phyloP scores from a whole-genome alignment of 2,113 vertebrate genomes.

The Labrus mixtus region DNA sequence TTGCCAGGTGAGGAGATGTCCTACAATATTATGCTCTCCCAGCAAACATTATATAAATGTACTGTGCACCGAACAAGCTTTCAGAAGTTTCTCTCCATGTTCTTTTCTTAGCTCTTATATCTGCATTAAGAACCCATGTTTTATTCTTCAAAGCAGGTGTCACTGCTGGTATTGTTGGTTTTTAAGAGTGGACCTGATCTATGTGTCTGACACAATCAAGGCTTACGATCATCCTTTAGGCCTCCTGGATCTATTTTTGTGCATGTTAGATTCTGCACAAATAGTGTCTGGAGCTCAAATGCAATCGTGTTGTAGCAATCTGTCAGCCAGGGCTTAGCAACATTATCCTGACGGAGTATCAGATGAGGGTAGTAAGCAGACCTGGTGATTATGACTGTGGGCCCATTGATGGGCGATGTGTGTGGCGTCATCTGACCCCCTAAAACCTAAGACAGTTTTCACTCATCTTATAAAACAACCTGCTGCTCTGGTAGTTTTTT shows the following conservation, averaged over 20 bases:
- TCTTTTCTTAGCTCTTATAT: not conserved
- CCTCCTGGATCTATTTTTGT: conserved; percentile 34
- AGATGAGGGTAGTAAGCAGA: conserved; percentile 38
- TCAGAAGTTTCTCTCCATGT: conserved; percentile 2
- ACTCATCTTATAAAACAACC: not conserved
- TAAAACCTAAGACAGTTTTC: not conserved
- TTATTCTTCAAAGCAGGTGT: not conserved
- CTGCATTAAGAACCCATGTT: not conserved
- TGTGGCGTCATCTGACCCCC: not conserved
- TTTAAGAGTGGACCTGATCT: conserved; percentile 12
- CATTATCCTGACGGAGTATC: conserved; percentile 38
- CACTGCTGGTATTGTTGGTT: no score
- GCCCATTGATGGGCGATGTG: conserved; percentile 14
- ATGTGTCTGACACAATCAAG: not conserved
- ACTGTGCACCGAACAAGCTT: not conserved
- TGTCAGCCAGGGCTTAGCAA: conserved; percentile 34
- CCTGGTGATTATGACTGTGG: conserved; percentile 33
- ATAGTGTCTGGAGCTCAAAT: conserved; percentile 25
- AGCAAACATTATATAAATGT: conserved; percentile 32
- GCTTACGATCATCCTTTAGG: conserved; percentile 16
- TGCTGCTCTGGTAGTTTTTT: not conserved
- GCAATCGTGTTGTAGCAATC: conserved; percentile 14
- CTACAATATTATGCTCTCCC: conserved; percentile 51
- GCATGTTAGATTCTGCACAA: conserved; percentile 29
- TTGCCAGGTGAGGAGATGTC: conserved; percentile 40